phyloP scores from a whole-genome alignment of 2,888 invertebrate genomes.

The Diplolepis rosae region DNA sequence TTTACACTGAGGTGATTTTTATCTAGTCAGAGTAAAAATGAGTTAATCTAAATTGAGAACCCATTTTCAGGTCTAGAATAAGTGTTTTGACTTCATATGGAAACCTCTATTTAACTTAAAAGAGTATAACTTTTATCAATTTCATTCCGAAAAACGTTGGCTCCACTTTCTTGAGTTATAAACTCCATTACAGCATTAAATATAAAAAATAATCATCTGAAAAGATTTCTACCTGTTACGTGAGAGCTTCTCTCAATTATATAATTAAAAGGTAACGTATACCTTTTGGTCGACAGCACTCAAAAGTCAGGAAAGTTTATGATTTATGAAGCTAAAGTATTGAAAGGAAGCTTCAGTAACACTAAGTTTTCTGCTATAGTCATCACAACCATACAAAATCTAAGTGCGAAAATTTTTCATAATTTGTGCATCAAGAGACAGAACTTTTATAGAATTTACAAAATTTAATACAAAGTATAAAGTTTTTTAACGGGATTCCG shows the following conservation, averaged over 20 bases:
- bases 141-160: too few species aligned
- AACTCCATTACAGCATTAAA: too few species aligned
- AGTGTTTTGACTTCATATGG: too few species aligned
- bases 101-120: too few species aligned
- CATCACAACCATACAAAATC: background rate
- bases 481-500: too few species aligned
- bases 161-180: too few species aligned
- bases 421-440: background rate
- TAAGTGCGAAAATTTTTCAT: background rate
- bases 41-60: too few species aligned
- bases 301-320: background rate
- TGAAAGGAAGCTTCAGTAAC: background rate
- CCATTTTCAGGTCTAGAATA: too few species aligned
- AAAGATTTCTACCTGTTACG: background rate
- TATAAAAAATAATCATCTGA: too few species aligned
- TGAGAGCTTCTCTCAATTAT: conserved; percentile 7
- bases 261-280: conserved; percentile 17
- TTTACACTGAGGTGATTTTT: too few species aligned
- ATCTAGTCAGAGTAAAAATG: too few species aligned
- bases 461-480: background rate
- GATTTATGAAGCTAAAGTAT: conserved; percentile 1
- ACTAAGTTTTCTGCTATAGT: background rate
- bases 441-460: background rate
- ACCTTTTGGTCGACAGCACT: background rate
- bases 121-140: too few species aligned